These are phyloP conservation scores for Yasuhikotakia modesta DNA, from an alignment of 2,797 vertebrate species.

Conservation along the genomic window DNA sequence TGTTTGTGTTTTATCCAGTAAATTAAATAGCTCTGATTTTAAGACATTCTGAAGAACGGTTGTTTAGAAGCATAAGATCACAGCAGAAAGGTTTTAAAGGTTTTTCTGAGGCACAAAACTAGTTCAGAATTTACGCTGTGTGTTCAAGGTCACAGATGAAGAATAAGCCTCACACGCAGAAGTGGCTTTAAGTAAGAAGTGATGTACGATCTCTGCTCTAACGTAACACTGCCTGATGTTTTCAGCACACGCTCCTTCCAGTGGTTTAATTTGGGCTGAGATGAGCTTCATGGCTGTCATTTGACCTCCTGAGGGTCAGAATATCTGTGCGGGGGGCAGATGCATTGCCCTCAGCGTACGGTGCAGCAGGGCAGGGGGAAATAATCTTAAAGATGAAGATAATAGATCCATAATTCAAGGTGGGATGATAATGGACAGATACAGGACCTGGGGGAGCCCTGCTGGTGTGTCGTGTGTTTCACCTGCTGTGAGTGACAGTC, in stretches of 20 bases:
- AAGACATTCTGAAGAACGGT: background rate
- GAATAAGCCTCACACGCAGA: background rate
- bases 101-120: too few species aligned
- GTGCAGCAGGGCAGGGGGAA: slow-evolving; percentile 34
- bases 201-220: background rate
- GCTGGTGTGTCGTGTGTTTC: too few species aligned
- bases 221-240: slow-evolving; percentile 49
- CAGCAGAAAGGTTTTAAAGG: background rate
- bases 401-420: slow-evolving; percentile 36
- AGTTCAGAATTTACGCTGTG: too few species aligned
- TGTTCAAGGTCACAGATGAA: slow-evolving; percentile 28
- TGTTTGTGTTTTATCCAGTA: background rate
- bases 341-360: slow-evolving; percentile 55
- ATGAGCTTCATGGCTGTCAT: slow-evolving; percentile 50
- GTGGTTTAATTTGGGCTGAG: slow-evolving; percentile 53
- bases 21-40: background rate
- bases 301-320: slow-evolving; percentile 43
- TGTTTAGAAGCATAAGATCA: background rate
- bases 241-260: slow-evolving; percentile 41
- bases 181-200: background rate
- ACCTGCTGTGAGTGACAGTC: too few species aligned
- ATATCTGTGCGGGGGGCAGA: slow-evolving; percentile 50
- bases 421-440: background rate
- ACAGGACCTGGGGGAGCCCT: background rate
- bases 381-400: slow-evolving; percentile 48